Percentiles rank a stretch among this genome's conserved stretches.
Conservation (phyloP, 2,113 vertebrate species). For the Festucalex cinctus region DNA sequence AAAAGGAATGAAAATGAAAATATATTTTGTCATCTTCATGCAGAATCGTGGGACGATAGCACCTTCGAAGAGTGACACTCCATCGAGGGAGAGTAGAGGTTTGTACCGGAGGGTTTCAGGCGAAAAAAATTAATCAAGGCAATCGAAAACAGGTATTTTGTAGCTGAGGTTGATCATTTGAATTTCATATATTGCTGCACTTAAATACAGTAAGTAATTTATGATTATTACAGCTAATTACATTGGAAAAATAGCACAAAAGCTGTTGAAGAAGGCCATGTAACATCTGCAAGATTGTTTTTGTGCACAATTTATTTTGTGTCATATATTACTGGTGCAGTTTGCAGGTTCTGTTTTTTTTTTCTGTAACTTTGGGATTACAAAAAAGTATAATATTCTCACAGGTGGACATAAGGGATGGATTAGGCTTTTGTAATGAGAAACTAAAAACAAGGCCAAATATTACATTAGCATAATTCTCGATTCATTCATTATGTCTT, state of each 20-base stretch:
- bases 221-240: not conserved
- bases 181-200: not conserved
- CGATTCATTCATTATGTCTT: not conserved
- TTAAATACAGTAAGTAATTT: not conserved
- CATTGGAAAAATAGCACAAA: too few relatives aligned
- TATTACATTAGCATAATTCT: not conserved
- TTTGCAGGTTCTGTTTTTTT: too few relatives aligned
- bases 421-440: too few relatives aligned
- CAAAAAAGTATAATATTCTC: too few relatives aligned
- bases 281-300: too few relatives aligned
- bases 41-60: slow-evolving; percentile 87
- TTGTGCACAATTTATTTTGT: too few relatives aligned
- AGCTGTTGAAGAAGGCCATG: too few relatives aligned
- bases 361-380: too few relatives aligned
- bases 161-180: not conserved
- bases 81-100: slow-evolving; percentile 94
- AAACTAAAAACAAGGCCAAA: too few relatives aligned
- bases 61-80: slow-evolving; percentile 82
- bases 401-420: too few relatives aligned
- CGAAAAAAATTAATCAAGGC: not conserved
- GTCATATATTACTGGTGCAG: too few relatives aligned
- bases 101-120: slow-evolving; percentile 30
- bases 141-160: not conserved
- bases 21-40: slow-evolving; percentile 21
- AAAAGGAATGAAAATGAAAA: not conserved